Conservation (phyloP, 2,888 invertebrate species). For the Hanleya hanleyi region DNA sequence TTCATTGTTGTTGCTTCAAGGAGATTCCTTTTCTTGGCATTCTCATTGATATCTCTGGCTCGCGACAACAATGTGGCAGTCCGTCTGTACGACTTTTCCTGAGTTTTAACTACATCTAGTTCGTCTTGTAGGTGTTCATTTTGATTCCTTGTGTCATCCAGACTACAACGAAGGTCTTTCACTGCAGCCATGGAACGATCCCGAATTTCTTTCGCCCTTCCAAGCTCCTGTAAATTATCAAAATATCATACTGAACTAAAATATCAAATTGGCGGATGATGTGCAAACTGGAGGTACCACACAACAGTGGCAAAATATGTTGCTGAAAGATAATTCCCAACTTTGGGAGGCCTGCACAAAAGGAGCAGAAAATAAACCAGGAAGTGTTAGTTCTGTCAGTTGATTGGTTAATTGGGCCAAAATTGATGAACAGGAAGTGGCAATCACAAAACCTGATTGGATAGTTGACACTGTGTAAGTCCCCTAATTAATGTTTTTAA, state of each 20-base stretch:
- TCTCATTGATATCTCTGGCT: not conserved
- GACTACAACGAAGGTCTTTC: conserved; percentile 51
- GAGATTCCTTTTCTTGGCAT: not conserved
- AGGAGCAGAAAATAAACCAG: too few relatives aligned
- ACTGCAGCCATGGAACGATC: conserved; percentile 57
- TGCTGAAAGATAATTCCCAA: too few relatives aligned
- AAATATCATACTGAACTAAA: not conserved
- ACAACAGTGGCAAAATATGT: too few relatives aligned
- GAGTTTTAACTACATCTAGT: conserved; percentile 23
- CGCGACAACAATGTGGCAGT: not conserved
- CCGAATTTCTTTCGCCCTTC: conserved; percentile 51
- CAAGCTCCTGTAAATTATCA: conserved; percentile 49
- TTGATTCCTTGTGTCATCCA: conserved; percentile 56
- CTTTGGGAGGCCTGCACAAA: too few relatives aligned
- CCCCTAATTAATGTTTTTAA: too few relatives aligned
- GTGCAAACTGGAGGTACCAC: too few relatives aligned
- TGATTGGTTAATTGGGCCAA: too few relatives aligned
- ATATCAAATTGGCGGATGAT: too few relatives aligned
- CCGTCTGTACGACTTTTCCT: not conserved
- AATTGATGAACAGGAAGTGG: too few relatives aligned
- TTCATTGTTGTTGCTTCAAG: not conserved
- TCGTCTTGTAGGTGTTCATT: conserved; percentile 53
- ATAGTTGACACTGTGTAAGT: too few relatives aligned
- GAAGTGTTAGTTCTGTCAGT: too few relatives aligned
- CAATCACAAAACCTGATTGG: too few relatives aligned